Percentiles rank a stretch among this genome's conserved stretches.
phyloP scores from a whole-genome alignment of 2,797 vertebrate species.

The Adrianichthys oophorus region DNA sequence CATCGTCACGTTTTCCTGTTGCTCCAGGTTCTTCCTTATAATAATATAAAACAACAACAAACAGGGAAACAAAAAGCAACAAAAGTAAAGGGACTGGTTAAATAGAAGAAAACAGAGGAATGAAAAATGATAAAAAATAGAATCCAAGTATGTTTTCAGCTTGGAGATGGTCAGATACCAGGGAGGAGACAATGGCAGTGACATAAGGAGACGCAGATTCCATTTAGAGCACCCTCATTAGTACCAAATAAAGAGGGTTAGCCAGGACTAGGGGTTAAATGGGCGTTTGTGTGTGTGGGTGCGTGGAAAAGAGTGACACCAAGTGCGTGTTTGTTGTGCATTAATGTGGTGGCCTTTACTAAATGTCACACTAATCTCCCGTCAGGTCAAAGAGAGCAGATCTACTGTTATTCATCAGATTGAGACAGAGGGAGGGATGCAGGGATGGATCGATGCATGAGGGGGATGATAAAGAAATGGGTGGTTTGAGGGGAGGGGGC shows the following conservation, averaged over 20 bases:
- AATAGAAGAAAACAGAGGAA: too few relatives aligned
- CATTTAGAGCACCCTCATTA: slow-evolving; percentile 81
- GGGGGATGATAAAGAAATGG: slow-evolving; percentile 11
- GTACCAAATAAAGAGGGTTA: slow-evolving; percentile 80
- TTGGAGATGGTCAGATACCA: slow-evolving; percentile 4
- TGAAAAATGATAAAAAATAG: too few relatives aligned
- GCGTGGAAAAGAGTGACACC: background rate
- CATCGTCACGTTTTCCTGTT: too few relatives aligned
- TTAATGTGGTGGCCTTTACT: slow-evolving; percentile 88
- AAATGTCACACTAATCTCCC: slow-evolving; percentile 89
- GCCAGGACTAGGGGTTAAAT: slow-evolving; percentile 74
- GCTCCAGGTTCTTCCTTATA: background rate
- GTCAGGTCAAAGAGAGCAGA: slow-evolving; percentile 84
- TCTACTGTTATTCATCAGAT: slow-evolving; percentile 72
- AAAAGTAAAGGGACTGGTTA: too few relatives aligned
- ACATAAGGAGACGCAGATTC: slow-evolving; percentile 24
- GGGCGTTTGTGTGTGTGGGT: slow-evolving; percentile 15
- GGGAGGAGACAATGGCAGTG: slow-evolving; percentile 9
- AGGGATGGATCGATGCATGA: slow-evolving; percentile 27
- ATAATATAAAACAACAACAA: slow-evolving; percentile 11
- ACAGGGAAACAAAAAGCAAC: background rate
- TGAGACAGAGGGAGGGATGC: slow-evolving; percentile 27
- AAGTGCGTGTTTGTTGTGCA: slow-evolving; percentile 70
- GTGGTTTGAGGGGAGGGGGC: slow-evolving; percentile 1
- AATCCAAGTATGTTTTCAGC: background rate